phyloP scores from a whole-genome alignment of 2,113 vertebrate species.

The Tachysurus fulvidraco region DNA sequence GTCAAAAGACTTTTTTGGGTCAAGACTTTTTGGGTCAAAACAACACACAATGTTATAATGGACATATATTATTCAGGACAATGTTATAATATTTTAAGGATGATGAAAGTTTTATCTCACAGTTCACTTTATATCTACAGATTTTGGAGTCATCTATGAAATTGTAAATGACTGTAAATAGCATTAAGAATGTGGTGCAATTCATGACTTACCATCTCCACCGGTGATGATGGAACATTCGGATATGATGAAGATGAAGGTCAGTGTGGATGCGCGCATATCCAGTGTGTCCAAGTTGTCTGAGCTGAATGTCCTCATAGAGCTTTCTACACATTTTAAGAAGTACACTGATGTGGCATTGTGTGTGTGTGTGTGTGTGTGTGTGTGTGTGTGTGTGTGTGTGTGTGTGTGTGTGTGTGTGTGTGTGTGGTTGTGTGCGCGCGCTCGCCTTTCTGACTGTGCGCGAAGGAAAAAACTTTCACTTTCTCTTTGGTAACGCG shows the following conservation, averaged over 20 bases:
- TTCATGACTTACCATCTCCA: background rate
- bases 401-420: background rate
- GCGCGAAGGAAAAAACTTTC: background rate
- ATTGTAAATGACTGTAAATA: no score
- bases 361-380: background rate
- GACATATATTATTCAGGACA: no score
- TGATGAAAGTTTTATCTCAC: no score
- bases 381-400: background rate
- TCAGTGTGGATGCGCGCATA: background rate
- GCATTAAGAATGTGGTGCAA: background rate
- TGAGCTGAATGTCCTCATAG: background rate
- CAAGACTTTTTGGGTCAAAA: background rate
- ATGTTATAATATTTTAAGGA: no score
- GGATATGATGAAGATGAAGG: slow-evolving; percentile 11
- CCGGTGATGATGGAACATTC: slow-evolving; percentile 4
- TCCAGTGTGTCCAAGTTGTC: background rate
- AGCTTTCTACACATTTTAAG: background rate
- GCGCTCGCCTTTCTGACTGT: background rate
- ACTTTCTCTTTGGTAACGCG: slow-evolving; percentile 3
- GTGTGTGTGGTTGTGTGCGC: background rate
- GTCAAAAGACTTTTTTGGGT: background rate
- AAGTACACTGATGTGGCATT: background rate
- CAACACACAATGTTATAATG: background rate
- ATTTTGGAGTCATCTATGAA: no score
- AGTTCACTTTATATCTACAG: no score